These are phyloP conservation scores for Atherinomorus stipes DNA, from an alignment of 2,113 vertebrate species.

Conservation along the genomic window DNA sequence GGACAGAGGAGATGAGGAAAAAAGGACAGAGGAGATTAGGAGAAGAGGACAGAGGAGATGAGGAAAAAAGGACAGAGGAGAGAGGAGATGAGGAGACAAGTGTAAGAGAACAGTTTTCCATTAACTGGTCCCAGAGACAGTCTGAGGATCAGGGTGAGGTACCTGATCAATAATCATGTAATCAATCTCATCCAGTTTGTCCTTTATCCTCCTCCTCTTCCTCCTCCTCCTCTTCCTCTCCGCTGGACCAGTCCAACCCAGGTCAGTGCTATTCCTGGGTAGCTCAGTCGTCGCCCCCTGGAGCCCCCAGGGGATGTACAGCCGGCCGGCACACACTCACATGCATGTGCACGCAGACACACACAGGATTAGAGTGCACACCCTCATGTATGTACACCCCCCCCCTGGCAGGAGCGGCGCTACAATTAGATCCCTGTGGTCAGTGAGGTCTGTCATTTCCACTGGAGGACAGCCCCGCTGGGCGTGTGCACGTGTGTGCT, in stretches of 20 bases:
- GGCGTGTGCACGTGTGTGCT: slow-evolving; percentile 36
- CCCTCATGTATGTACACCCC: slow-evolving; percentile 41
- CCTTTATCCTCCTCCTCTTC: too few relatives aligned
- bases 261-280: slow-evolving; percentile 64
- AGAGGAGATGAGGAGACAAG: too few relatives aligned
- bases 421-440: slow-evolving; percentile 78
- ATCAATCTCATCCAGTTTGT: too few relatives aligned
- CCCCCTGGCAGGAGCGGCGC: slow-evolving; percentile 48
- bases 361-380: slow-evolving; percentile 63
- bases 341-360: slow-evolving; percentile 44
- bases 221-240: slow-evolving; percentile 1
- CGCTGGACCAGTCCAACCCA: slow-evolving; percentile 25
- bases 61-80: too few relatives aligned
- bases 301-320: slow-evolving; percentile 21
- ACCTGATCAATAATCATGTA: too few relatives aligned
- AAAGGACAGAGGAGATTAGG: too few relatives aligned
- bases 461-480: slow-evolving; percentile 18
- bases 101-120: too few relatives aligned
- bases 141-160: too few relatives aligned
- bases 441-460: slow-evolving; percentile 71
- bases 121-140: too few relatives aligned
- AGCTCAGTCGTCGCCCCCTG: slow-evolving; percentile 20
- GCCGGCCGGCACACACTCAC: slow-evolving; percentile 35
- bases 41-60: too few relatives aligned
- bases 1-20: too few relatives aligned